Evolutionary conservation across 1,140 invertebrate genomes (phyloP), one percentile per base, ranked within the genome.

Genomic region (Rhagoletis zephyria): DNA sequence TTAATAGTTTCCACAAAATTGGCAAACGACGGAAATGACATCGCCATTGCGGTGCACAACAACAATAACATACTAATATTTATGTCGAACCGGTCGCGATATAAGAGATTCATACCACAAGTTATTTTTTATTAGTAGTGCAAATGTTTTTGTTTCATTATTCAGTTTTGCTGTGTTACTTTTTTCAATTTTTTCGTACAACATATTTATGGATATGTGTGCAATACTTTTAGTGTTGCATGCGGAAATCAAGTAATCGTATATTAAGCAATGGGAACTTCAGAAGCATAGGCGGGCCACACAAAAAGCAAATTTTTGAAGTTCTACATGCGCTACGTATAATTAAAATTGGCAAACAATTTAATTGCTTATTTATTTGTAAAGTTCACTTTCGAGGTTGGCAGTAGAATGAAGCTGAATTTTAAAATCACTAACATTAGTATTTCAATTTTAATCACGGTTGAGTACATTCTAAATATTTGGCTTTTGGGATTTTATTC

Each of bases 1-100:
- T 30, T 30, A 30, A 30, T 30, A 81, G 48, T 81, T 81, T 81
- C 64, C 64, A 16, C 45, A 81, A 81, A 56, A 48, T 48, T 81
- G 16, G 16, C 48, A 59, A 10, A 81, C 48, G 51, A 51, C 48
- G 74, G 74, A 81, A 81, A 81, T 56, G 74, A 56, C 42, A 40
- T 48, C 30, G 67, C 40, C 16, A n/a, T 40, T 81, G 48, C 48
- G 16, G 48, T 81, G 48, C 16, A 6, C 74, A 81, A 81, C 74
- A 81, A 56, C n/a, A 81, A 81, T n/a, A 51, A 77, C 48, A 48
- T 30, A 19, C 6, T 9, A 56, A n/a, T 19, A 42, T 19, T 81
- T 81, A 81, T 81, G 51, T 59, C 48, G 16, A 81, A 81, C 74
- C 74, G 74, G 74, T 81, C 12, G 19, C 16, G 30, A 56, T 81